phyloP scores from a whole-genome alignment of 2,113 vertebrate species.

The Boleophthalmus pectinirostris region DNA sequence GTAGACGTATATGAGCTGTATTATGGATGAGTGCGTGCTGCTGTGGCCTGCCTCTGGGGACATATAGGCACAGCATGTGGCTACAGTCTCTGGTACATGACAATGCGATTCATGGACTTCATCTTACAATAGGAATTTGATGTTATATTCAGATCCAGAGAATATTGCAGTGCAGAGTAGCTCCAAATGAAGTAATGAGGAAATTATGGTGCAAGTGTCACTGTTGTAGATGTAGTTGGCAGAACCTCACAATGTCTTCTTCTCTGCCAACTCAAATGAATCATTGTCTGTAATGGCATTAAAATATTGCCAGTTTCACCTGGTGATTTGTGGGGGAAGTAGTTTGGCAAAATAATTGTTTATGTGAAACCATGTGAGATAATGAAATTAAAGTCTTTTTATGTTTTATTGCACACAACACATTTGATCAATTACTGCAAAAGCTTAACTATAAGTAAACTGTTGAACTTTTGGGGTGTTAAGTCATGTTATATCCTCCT shows the following conservation, averaged over 20 bases:
- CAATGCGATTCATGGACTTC: background rate
- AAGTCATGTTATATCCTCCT: no score
- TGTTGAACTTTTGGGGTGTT: no score
- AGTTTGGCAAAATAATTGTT: background rate
- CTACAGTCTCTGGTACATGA: background rate
- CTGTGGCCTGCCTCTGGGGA: background rate
- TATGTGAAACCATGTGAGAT: background rate
- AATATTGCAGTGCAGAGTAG: background rate
- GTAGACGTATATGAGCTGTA: slow-evolving; percentile 1
- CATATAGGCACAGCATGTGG: background rate
- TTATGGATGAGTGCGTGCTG: slow-evolving; percentile 6
- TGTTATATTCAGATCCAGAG: background rate
- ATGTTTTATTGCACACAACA: no score
- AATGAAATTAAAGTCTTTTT: no score
- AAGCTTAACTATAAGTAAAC: no score
- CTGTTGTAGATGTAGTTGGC: background rate
- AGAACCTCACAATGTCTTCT: background rate
- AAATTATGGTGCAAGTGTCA: background rate
- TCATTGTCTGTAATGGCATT: background rate
- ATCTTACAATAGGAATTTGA: background rate
- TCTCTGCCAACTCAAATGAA: background rate
- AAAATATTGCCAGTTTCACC: background rate
- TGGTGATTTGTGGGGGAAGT: background rate
- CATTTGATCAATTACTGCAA: no score
- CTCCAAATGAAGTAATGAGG: background rate